Percentiles rank a stretch among this genome's conserved stretches.
Evolutionary conservation across 2,888 invertebrate genomes (phyloP).

Genomic region (Acanthosepion lycidas): DNA sequence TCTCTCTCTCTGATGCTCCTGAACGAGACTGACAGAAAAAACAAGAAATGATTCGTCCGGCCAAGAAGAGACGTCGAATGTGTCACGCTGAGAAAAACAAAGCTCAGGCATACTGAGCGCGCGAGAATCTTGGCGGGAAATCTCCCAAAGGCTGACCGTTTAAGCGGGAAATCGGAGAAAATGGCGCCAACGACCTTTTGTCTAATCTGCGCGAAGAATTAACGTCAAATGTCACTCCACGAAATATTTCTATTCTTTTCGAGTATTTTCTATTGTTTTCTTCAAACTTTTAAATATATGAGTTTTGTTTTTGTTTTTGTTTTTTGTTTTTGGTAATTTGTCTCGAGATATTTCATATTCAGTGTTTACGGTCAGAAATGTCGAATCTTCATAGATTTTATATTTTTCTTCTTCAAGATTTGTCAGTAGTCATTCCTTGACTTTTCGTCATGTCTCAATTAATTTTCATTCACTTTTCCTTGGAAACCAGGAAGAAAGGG

Average conservation of each 20-base stretch:
- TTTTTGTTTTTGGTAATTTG: too few relatives aligned
- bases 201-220: neutral
- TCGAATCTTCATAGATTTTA: too few relatives aligned
- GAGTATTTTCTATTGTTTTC: neutral
- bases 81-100: neutral
- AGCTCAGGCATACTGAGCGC: too few relatives aligned
- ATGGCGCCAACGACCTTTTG: constrained; percentile 33
- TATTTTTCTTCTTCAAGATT: too few relatives aligned
- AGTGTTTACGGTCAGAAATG: too few relatives aligned
- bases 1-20: neutral
- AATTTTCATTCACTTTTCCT: too few relatives aligned
- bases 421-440: too few relatives aligned
- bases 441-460: too few relatives aligned
- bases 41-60: neutral
- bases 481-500: too few relatives aligned
- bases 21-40: neutral
- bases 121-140: constrained; percentile 1
- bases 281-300: too few relatives aligned
- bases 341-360: too few relatives aligned
- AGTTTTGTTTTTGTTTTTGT: too few relatives aligned
- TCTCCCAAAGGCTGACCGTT: constrained; percentile 16
- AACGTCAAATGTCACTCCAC: neutral
- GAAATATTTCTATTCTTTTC: neutral
- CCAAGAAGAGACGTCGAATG: neutral
- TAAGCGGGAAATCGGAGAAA: neutral